Evolutionary conservation across 2,888 invertebrate genomes (phyloP).

Genomic region (Volucella inanis): DNA sequence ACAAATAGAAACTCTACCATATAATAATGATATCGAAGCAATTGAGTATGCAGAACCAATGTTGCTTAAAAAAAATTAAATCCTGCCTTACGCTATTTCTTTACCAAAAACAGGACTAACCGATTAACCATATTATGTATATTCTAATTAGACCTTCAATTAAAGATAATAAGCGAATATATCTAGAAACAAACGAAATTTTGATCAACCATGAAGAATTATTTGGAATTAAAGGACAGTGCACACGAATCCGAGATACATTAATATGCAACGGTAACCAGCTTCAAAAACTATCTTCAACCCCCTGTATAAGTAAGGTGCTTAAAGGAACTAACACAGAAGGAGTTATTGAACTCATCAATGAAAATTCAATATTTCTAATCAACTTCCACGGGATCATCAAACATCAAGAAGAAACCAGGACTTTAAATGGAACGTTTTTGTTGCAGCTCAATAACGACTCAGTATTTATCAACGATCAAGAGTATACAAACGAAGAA

Average conservation of each 20-base stretch:
- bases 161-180: no score
- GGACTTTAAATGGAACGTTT: background rate
- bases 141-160: no score
- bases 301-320: background rate
- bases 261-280: constrained; percentile 3
- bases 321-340: background rate
- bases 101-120: constrained; percentile 7
- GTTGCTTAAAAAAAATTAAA: constrained; percentile 43
- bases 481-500: background rate
- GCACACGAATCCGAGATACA: no score
- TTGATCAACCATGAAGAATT: no score
- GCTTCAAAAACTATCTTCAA: background rate
- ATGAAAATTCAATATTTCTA: background rate
- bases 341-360: background rate
- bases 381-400: background rate
- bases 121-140: no score
- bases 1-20: constrained; percentile 56
- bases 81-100: constrained; percentile 36
- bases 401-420: background rate
- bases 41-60: constrained; percentile 53
- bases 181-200: no score
- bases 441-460: background rate
- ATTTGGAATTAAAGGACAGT: no score
- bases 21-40: constrained; percentile 56
- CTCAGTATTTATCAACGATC: background rate